Conservation (phyloP, 1,140 invertebrate genomes). For the Phenacoccus solenopsis region DNA sequence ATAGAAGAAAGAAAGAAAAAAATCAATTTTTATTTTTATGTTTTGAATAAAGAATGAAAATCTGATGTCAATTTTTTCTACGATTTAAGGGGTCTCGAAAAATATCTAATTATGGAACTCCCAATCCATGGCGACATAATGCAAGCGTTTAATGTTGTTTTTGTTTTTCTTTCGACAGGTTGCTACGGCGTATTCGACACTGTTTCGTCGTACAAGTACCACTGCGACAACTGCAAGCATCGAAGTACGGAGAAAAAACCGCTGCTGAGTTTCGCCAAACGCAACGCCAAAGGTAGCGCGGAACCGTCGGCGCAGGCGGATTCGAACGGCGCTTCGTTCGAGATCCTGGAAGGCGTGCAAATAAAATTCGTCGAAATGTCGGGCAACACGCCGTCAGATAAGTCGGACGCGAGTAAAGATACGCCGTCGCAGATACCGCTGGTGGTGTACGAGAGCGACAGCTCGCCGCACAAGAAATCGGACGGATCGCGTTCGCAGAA, state of each 20-base stretch:
- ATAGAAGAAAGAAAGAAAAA: too few relatives aligned
- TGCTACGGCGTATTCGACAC: background rate
- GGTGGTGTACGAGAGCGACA: background rate
- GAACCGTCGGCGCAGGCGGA: background rate
- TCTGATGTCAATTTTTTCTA: too few relatives aligned
- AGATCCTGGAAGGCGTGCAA: background rate
- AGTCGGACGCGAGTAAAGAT: background rate
- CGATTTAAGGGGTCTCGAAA: too few relatives aligned
- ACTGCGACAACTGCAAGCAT: background rate
- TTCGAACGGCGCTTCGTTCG: background rate
- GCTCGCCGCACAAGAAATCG: background rate
- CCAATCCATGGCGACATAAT: too few relatives aligned
- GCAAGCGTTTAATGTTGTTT: background rate
- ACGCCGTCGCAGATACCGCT: background rate
- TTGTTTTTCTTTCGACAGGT: background rate
- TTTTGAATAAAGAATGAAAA: too few relatives aligned
- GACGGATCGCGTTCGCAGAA: background rate
- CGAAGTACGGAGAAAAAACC: background rate
- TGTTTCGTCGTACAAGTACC: background rate
- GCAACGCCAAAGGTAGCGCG: background rate
- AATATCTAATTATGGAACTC: too few relatives aligned
- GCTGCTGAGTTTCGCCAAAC: background rate
- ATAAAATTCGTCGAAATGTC: background rate
- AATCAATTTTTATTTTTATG: too few relatives aligned
- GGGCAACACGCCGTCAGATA: background rate